phyloP scores from a whole-genome alignment of 2,888 invertebrate species.

The Tachina grossa region DNA sequence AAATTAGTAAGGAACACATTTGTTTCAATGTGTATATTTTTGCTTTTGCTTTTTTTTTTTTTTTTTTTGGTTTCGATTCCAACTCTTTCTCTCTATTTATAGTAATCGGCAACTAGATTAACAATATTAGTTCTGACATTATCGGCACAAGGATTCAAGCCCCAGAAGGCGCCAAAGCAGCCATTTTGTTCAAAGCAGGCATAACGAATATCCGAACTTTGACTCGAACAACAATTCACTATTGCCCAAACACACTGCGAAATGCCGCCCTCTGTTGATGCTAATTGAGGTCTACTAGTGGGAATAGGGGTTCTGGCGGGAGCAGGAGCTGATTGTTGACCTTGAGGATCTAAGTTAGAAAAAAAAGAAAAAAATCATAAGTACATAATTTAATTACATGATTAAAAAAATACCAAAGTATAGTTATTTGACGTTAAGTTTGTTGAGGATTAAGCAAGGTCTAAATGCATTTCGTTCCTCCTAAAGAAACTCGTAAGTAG shows the following conservation, averaged over 20 bases:
- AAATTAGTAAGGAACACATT: slow-evolving; percentile 9
- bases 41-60: background rate
- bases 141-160: slow-evolving; percentile 87
- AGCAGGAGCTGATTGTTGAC: slow-evolving; percentile 20
- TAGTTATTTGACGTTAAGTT: too few relatives aligned
- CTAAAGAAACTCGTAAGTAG: too few relatives aligned
- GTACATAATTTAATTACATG: too few relatives aligned
- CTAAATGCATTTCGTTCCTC: too few relatives aligned
- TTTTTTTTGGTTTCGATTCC: slow-evolving; percentile 7
- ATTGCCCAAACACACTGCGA: slow-evolving; percentile 90
- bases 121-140: slow-evolving; percentile 81
- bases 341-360: slow-evolving; percentile 32
- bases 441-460: too few relatives aligned
- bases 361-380: background rate
- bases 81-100: slow-evolving; percentile 43
- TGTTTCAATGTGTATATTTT: background rate
- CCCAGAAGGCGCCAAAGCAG: slow-evolving; percentile 90
- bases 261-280: slow-evolving; percentile 76
- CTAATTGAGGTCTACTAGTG: slow-evolving; percentile 76
- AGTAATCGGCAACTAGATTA: slow-evolving; percentile 66
- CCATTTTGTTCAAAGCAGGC: slow-evolving; percentile 88
- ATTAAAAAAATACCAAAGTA: too few relatives aligned
- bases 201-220: slow-evolving; percentile 83
- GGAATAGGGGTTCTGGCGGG: slow-evolving; percentile 38
- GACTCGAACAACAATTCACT: slow-evolving; percentile 87